Base-by-base conservation (phyloP, 2,797 vertebrate species). In the Aplochiton taeniatus region DNA sequence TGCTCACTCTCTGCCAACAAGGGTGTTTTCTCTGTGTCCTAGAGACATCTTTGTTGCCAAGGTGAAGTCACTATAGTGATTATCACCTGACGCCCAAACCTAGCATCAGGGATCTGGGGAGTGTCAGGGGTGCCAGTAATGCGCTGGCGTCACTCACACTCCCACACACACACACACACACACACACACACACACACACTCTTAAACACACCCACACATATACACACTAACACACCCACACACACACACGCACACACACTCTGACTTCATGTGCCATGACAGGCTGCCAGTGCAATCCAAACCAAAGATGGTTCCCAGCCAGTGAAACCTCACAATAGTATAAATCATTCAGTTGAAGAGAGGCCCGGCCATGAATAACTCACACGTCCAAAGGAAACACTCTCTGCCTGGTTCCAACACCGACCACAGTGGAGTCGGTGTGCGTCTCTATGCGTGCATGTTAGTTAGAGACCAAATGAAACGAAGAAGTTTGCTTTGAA, bases 241-340 rank as follows among this genome's bases (percentile, higher is more conserved):
- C 11, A 18, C 41, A 18, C 41, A 17, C 31, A 73, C 65, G 68
- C 66, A 76, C 58, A 81, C 68, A 75, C 20, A 74, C 54, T 49
- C 60, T 71, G 75, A 83, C 77, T 85, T 82, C 46, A 68, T 77
- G 65, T 56, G 70, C 44, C 66, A 70, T 78, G 79, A 86, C 85
- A 85, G 76, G 71, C 74, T 86, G 86, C 80, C 84, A 86, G 66
- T 80, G 82, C 79, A 75, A 80, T 86, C 78, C 72, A 77, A 88
- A 89, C 83, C 87, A 87, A 87, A 86, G 77, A 85, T 83, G 67
- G 78, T 79, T 86, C 76, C 78, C 77, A 86, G 73, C 76, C 77
- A 74, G 66, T 85, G 49, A 64, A 59, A 53, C 80, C 81, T 87
- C 75, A 83, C 81, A 85, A 82, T 79, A 82, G 80, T 70, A 81